Conservation (phyloP, 2,888 invertebrate genomes). For the Lycia hirtaria region DNA sequence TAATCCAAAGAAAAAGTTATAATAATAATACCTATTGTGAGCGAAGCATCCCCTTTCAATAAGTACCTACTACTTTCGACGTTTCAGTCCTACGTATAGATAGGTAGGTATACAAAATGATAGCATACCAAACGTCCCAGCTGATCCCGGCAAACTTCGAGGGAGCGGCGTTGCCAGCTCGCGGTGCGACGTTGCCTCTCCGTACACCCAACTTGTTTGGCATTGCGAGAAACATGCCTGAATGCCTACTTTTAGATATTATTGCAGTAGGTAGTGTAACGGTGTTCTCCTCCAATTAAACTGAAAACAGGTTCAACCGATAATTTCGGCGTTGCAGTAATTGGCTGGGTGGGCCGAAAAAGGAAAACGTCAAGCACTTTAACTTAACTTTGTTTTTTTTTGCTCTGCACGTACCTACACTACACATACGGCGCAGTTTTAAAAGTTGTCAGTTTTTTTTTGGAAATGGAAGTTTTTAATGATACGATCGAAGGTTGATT, state of each 20-base stretch:
- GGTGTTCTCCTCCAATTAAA: conserved; percentile 41
- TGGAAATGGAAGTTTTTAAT: conserved; percentile 19
- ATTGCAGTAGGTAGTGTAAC: conserved; percentile 38
- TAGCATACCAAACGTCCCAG: conserved; percentile 32
- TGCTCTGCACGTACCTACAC: background rate
- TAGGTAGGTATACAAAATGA: conserved; percentile 27
- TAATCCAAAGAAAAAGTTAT: conserved; percentile 8
- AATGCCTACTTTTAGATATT: conserved; percentile 14
- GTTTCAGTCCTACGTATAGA: conserved; percentile 9
- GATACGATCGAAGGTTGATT: background rate
- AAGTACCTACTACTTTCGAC: conserved; percentile 6
- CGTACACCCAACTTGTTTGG: conserved; percentile 65
- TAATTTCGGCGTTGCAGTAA: conserved; percentile 41
- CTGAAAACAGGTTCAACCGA: conserved; percentile 38
- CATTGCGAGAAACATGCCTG: conserved; percentile 53
- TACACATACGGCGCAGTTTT: background rate
- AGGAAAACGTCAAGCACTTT: conserved; percentile 19
- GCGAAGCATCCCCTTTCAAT: conserved; percentile 18
- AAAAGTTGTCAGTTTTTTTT: conserved; percentile 13
- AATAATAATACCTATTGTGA: conserved; percentile 19
- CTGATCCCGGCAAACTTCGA: conserved; percentile 52
- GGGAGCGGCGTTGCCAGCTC: conserved; percentile 60
- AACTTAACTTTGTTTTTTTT: conserved; percentile 10
- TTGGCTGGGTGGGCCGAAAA: conserved; percentile 33
- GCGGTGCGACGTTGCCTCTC: conserved; percentile 55